Conservation (phyloP, 2,797 vertebrate genomes). For the Gephyroberyx darwinii region DNA sequence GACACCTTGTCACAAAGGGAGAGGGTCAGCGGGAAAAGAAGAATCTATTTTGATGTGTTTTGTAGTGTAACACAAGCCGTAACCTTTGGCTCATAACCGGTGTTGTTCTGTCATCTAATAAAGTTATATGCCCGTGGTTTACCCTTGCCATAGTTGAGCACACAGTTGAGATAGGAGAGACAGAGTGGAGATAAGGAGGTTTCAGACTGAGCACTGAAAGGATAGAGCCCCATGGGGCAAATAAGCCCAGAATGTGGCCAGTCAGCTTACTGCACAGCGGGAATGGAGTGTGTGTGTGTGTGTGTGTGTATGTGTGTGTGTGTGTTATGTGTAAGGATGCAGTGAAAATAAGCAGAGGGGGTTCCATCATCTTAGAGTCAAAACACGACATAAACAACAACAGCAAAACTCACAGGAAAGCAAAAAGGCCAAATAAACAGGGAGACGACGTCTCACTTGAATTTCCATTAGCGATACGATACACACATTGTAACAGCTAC, state of each 20-base stretch:
- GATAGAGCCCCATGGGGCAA: slow-evolving; percentile 46
- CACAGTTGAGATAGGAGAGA: slow-evolving; percentile 27
- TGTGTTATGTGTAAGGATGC: slow-evolving; percentile 44
- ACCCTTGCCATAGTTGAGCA: slow-evolving; percentile 29
- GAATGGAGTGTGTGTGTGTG: slow-evolving; percentile 16
- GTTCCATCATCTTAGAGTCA: slow-evolving; percentile 34
- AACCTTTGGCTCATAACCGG: slow-evolving; percentile 45
- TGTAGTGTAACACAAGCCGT: slow-evolving; percentile 27
- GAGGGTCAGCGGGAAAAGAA: slow-evolving; percentile 2
- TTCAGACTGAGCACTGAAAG: slow-evolving; percentile 39
- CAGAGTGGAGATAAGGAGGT: slow-evolving; percentile 44
- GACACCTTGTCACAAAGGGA: not conserved
- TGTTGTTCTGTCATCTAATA: slow-evolving; percentile 44
- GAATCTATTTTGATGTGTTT: slow-evolving; percentile 36
- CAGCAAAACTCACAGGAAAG: not conserved
- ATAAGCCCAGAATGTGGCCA: slow-evolving; percentile 50
- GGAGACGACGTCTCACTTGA: not conserved
- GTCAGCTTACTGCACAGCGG: slow-evolving; percentile 56
- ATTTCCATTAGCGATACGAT: not conserved
- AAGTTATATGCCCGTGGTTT: slow-evolving; percentile 37
- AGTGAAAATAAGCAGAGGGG: slow-evolving; percentile 33
- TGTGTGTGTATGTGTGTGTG: slow-evolving; percentile 19
- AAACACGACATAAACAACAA: slow-evolving; percentile 25
- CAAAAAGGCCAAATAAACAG: slow-evolving; percentile 12
- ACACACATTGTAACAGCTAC: not conserved